A percentile compares a stretch with the other conserved stretches of the same genome.
These are phyloP conservation scores for Linurgus olivaceus DNA, from an alignment of 2,797 vertebrate genomes.

Conservation along the genomic window DNA sequence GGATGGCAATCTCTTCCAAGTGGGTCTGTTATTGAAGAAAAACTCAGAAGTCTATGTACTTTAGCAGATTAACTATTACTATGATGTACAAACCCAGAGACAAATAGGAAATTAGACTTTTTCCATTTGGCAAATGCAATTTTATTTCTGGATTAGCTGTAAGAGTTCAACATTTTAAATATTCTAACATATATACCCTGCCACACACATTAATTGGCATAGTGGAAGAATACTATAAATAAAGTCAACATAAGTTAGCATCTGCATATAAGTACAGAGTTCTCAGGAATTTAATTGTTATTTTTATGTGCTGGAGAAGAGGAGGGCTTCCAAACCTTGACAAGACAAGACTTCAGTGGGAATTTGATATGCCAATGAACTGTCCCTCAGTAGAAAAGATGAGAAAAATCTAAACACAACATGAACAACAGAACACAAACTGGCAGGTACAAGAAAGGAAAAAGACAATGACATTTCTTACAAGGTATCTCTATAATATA, in stretches of 20 bases:
- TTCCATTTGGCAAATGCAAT: slow-evolving; percentile 28
- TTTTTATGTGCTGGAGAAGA: neutral
- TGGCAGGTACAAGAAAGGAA: neutral
- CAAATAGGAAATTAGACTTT: neutral
- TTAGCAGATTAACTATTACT: neutral
- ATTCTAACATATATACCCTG: neutral
- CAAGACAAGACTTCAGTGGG: neutral
- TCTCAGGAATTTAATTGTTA: neutral
- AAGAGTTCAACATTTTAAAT: neutral
- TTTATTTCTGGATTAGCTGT: slow-evolving; percentile 48
- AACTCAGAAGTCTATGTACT: neutral
- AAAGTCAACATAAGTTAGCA: neutral
- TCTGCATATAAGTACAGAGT: neutral
- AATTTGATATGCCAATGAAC: neutral
- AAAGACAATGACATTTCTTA: neutral
- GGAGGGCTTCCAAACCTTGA: neutral
- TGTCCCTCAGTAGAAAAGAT: neutral
- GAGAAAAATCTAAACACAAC: neutral
- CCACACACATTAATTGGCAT: neutral
- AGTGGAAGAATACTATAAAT: neutral
- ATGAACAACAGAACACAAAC: neutral
- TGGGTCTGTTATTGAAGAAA: neutral
- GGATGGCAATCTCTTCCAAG: neutral
- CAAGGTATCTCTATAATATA: neutral
- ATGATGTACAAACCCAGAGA: neutral